These are phyloP conservation scores for Myotis daubentonii DNA, from an alignment of 2,797 vertebrate species.

Conservation along the genomic window DNA sequence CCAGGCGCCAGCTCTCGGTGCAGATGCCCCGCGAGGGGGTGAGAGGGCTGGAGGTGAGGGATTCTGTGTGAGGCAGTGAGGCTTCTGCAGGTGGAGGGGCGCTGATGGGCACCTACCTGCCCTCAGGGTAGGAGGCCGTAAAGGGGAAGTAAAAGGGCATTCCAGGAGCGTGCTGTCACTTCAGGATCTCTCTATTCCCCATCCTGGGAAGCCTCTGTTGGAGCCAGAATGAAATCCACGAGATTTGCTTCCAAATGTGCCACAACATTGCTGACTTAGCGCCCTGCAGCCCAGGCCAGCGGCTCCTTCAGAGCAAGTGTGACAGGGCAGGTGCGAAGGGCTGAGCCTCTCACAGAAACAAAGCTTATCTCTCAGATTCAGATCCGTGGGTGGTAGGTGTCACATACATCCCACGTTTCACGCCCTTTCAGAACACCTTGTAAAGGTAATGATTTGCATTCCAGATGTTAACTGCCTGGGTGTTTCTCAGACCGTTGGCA, in stretches of 20 bases:
- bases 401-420: not conserved
- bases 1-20: rapidly evolving
- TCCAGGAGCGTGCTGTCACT: not conserved
- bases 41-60: too few species aligned
- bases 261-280: slow-evolving; percentile 24
- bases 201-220: not conserved
- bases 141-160: not conserved
- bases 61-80: not conserved
- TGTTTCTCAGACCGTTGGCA: not conserved
- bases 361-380: not conserved
- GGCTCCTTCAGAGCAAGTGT: not conserved
- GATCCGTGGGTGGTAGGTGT: not conserved
- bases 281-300: not conserved
- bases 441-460: slow-evolving; percentile 46
- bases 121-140: not conserved
- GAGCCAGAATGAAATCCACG: not conserved
- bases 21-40: not conserved
- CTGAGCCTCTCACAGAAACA: not conserved
- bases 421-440: not conserved
- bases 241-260: not conserved
- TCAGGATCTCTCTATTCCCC: not conserved
- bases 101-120: not conserved
- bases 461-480: slow-evolving; percentile 1
- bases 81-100: not conserved
- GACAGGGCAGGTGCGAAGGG: slow-evolving; percentile 28